Evolutionary conservation across 2,113 vertebrate genomes (phyloP).

Genomic region (Forbesichthys papilliferus): DNA sequence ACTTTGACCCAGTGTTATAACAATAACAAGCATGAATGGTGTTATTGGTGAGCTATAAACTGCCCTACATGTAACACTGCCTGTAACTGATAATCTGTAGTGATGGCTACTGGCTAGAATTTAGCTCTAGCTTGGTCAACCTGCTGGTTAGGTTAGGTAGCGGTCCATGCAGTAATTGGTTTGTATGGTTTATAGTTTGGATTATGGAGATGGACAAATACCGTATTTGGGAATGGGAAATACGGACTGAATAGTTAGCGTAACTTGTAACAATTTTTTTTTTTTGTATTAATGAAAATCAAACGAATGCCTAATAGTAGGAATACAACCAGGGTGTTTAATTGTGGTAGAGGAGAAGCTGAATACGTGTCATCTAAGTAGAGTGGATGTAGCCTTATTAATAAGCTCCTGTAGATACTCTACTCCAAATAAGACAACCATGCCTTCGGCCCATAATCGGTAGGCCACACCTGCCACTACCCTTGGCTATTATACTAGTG

Average conservation of each 20-base stretch:
- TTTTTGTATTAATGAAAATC: constrained; percentile 1
- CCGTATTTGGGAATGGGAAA: not conserved
- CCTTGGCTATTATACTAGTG: not conserved
- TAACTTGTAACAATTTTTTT: not conserved
- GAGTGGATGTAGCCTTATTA: too few relatives aligned
- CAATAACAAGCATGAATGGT: not conserved
- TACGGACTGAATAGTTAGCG: not conserved
- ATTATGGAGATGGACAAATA: not conserved
- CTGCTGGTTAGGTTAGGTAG: not conserved
- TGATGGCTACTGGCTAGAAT: constrained; percentile 13
- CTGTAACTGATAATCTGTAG: constrained; percentile 10
- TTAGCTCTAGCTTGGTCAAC: constrained; percentile 24
- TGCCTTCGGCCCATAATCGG: constrained; percentile 10
- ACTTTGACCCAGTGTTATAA: not conserved
- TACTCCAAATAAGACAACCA: not conserved
- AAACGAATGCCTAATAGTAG: constrained; percentile 9
- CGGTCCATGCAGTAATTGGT: constrained; percentile 1
- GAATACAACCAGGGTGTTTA: constrained; percentile 1
- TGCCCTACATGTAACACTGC: not conserved
- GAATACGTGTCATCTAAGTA: not conserved
- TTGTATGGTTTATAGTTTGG: not conserved
- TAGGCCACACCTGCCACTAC: constrained; percentile 20
- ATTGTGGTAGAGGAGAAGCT: not conserved
- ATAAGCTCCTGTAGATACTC: not conserved
- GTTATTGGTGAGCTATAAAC: constrained; percentile 13